Conservation (phyloP, 2,888 invertebrate genomes). For the Andrena bucephala region DNA sequence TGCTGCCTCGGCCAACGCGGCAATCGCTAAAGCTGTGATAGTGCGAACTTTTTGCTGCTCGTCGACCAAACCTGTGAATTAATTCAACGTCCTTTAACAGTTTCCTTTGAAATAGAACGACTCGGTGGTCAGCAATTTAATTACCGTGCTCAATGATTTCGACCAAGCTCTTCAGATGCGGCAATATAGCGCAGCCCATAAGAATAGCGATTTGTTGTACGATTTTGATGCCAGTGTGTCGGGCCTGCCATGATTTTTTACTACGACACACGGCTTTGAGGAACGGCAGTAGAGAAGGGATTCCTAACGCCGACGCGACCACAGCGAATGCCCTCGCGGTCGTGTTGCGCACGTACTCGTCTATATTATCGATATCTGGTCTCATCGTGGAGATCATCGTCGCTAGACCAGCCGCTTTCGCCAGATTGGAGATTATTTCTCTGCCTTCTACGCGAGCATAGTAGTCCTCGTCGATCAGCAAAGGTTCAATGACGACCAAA, state of each 20-base stretch:
- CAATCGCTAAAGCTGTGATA: constrained; percentile 98
- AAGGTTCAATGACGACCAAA: constrained; percentile 98
- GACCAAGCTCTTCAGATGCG: constrained; percentile 98
- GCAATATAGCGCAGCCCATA: constrained; percentile 99
- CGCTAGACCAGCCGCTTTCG: constrained; percentile 99
- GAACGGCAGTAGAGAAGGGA: constrained; percentile 98
- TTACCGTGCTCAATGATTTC: constrained; percentile 99
- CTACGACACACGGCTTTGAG: constrained; percentile 99
- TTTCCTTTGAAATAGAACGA: background rate
- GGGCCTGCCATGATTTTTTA: constrained; percentile 99
- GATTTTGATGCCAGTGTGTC: constrained; percentile 99
- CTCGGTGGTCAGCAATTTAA: background rate
- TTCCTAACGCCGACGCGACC: constrained; percentile 99
- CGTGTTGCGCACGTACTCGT: constrained; percentile 99
- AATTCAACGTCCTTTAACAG: constrained; percentile 11
- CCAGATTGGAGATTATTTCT: constrained; percentile 99
- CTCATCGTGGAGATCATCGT: constrained; percentile 99
- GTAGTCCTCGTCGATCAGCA: constrained; percentile 99
- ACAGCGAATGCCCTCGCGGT: constrained; percentile 99
- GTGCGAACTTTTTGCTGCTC: constrained; percentile 99
- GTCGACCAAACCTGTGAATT: constrained; percentile 92
- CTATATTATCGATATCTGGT: constrained; percentile 99
- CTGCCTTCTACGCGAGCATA: constrained; percentile 99
- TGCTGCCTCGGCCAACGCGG: constrained; percentile 99
- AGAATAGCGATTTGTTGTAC: constrained; percentile 99